Base-by-base conservation (phyloP, 2,888 invertebrate genomes). In the Drosophila prostipennis region DNA sequence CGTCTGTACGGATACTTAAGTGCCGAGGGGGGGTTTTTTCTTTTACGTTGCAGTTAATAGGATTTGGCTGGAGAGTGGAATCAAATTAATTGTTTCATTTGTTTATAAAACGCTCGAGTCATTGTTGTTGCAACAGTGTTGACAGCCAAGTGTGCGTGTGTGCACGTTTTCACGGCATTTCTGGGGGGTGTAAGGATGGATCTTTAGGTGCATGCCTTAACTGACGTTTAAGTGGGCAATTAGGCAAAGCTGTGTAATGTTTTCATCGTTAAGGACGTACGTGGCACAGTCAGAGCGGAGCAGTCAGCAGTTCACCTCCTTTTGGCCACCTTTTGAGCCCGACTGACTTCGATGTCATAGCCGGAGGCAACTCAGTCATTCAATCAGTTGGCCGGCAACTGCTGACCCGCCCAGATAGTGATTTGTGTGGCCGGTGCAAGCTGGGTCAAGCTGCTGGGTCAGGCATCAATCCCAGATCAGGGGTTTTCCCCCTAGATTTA, bases 61-160 rank as follows among this genome's bases (percentile, higher is more conserved):
- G 77, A 88, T 88, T 83, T 74, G 65, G 63, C 75, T 77, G 70
- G 42, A 76, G 72, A 74, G 70, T 73, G 79, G 63, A 77, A 88
- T 80, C 77, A 78, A 85, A 83, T 85, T 85, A 85, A 86, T 88
- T 88, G 86, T 86, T 80, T 76, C 70, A 79, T 88, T 86, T 88
- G 72, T 74, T 79, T 77, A 79, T 77, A 77, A 71, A 80, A 78
- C 69, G 63, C 71, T 59, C 26, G 46, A 59, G 60, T 52, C 55
- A 60, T 52, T 77, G 56, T 63, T 67, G 64, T 58, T 86, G 58
- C 69, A 75, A 64, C 56, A 64, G 29, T 58, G 58, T 72, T 69
- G 73, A 57, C 60, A 36, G 39, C 36, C 26, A 14, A 4, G 14
- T 34, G 19, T 10, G 34, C 32, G 42, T 51, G 37, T 37, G 45